Percentiles rank a stretch among this genome's conserved stretches.
Conservation (phyloP, 2,888 invertebrate species). For the Agonopterix subpropinquella region DNA sequence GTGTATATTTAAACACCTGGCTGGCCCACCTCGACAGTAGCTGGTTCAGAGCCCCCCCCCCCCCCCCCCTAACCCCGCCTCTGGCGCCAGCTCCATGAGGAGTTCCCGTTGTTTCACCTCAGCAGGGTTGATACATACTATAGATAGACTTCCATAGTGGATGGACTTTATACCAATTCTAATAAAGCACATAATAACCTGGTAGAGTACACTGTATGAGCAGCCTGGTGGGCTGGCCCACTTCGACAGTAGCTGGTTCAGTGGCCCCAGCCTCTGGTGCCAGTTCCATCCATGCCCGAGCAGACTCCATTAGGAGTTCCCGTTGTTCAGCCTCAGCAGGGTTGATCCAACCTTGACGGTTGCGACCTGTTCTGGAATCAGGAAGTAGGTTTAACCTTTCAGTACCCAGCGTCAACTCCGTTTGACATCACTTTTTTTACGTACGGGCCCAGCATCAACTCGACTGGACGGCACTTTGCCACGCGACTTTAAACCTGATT, state of each 20-base stretch:
- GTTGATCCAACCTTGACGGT: slow-evolving; percentile 68
- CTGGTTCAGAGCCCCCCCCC: no score
- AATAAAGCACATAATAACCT: slow-evolving; percentile 42
- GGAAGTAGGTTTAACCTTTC: no score
- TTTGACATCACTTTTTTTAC: no score
- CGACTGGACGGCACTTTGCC: no score
- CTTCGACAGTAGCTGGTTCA: slow-evolving; percentile 78
- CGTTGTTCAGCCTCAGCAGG: slow-evolving; percentile 57
- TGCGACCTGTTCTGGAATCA: slow-evolving; percentile 73
- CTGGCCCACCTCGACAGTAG: slow-evolving; percentile 82
- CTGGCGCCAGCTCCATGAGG: slow-evolving; percentile 76
- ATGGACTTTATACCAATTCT: no score
- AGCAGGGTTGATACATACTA: slow-evolving; percentile 52
- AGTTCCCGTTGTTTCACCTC: slow-evolving; percentile 60
- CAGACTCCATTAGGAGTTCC: slow-evolving; percentile 66
- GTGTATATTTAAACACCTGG: slow-evolving; percentile 26
- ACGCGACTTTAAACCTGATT: no score
- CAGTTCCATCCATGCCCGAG: slow-evolving; percentile 85
- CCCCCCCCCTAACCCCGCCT: slow-evolving; percentile 38
- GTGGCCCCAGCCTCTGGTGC: slow-evolving; percentile 51
- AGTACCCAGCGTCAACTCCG: no score
- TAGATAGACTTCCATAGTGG: no score
- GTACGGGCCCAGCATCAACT: no score
- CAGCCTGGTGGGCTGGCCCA: slow-evolving; percentile 82
- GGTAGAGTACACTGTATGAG: slow-evolving; percentile 79